Percentiles rank a stretch among this genome's conserved stretches.
Evolutionary conservation across 2,888 invertebrate species (phyloP).

Genomic region (Frankliniella fusca): DNA sequence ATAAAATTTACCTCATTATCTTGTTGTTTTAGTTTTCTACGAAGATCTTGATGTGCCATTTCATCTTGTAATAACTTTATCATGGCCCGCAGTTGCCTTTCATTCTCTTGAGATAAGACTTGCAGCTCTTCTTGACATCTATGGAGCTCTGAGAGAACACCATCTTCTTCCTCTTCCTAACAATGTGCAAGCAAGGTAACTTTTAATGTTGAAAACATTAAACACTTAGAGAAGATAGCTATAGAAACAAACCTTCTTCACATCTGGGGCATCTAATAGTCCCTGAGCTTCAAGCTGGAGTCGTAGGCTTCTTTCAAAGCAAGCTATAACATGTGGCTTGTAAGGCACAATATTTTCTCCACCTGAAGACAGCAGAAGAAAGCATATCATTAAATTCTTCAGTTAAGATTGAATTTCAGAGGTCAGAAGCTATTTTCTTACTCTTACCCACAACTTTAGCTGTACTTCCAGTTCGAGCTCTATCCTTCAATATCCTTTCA

Average conservation of each 20-base stretch:
- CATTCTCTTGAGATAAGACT: slow-evolving; percentile 75
- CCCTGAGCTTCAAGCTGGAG: slow-evolving; percentile 85
- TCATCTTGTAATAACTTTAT: slow-evolving; percentile 71
- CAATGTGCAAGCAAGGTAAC: neutral
- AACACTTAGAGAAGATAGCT: neutral
- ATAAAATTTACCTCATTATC: slow-evolving; percentile 58
- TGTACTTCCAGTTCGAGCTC: neutral
- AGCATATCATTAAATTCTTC: neutral
- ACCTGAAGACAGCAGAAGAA: slow-evolving; percentile 29
- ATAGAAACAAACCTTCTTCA: slow-evolving; percentile 47
- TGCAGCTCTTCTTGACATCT: slow-evolving; percentile 78
- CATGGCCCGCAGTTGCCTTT: slow-evolving; percentile 63
- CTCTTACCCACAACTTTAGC: neutral
- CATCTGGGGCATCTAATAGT: slow-evolving; percentile 64
- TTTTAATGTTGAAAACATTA: neutral
- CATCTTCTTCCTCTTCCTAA: slow-evolving; percentile 61
- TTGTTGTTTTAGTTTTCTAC: slow-evolving; percentile 66
- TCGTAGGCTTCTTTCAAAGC: slow-evolving; percentile 76
- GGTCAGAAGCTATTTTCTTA: neutral
- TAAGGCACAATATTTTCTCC: slow-evolving; percentile 35
- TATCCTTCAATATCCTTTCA: neutral
- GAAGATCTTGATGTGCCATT: slow-evolving; percentile 70
- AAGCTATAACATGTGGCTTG: slow-evolving; percentile 42
- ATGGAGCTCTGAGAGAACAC: slow-evolving; percentile 81
- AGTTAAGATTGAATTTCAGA: neutral